Evolutionary conservation across 1,140 invertebrate species (phyloP).

Genomic region (Zelostemma sp.): DNA sequence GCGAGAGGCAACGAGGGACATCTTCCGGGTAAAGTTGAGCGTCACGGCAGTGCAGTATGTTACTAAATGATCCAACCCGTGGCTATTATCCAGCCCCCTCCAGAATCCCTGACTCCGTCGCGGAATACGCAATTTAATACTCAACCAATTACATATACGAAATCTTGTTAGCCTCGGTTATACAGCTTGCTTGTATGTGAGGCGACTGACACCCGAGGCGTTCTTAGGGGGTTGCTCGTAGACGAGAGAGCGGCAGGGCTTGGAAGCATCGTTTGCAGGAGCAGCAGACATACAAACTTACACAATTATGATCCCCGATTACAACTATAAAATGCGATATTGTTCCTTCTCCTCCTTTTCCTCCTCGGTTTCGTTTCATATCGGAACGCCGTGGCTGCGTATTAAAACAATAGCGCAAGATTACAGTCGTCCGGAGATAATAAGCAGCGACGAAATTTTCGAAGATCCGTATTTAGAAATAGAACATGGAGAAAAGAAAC

Average conservation of each 20-base stretch:
- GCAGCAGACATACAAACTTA: slow-evolving; percentile 59
- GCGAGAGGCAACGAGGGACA: slow-evolving; percentile 12
- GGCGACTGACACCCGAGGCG: slow-evolving; percentile 60
- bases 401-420: slow-evolving; percentile 19
- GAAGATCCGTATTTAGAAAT: not conserved
- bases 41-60: slow-evolving; percentile 67
- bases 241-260: slow-evolving; percentile 21
- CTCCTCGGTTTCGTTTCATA: slow-evolving; percentile 15
- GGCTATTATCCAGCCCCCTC: slow-evolving; percentile 60
- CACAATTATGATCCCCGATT: slow-evolving; percentile 66
- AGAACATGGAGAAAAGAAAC: slow-evolving; percentile 3
- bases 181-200: slow-evolving; percentile 55
- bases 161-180: slow-evolving; percentile 71
- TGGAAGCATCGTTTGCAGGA: slow-evolving; percentile 35
- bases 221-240: slow-evolving; percentile 60
- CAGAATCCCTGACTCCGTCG: slow-evolving; percentile 29
- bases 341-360: slow-evolving; percentile 40
- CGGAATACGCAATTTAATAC: slow-evolving; percentile 71
- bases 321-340: slow-evolving; percentile 65
- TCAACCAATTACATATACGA: slow-evolving; percentile 71
- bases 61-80: slow-evolving; percentile 68
- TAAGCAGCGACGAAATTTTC: slow-evolving; percentile 10
- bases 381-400: slow-evolving; percentile 14
- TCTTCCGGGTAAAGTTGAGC: slow-evolving; percentile 49
- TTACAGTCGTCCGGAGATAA: slow-evolving; percentile 10